Evolutionary conservation across 2,888 invertebrate species (phyloP), one percentile per base, ranked within the genome.

Genomic region (Miltochrista miniata): DNA sequence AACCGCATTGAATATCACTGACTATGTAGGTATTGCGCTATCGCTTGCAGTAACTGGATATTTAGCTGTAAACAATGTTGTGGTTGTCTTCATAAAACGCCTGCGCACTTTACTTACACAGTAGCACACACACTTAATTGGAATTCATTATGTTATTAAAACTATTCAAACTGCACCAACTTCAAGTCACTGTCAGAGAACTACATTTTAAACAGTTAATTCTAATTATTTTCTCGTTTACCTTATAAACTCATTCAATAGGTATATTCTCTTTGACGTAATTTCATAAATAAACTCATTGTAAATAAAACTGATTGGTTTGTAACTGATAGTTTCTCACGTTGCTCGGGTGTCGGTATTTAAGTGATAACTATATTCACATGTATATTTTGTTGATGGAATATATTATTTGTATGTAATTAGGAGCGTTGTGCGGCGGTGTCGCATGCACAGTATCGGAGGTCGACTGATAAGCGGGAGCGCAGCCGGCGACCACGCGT

Each of bases 381-480:
- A 59, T 24, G 5, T n/a, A 61, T 56, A 56, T 55, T 50, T 54
- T 44, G 36, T 37, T 24, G 18, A 31, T 13, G 34, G 47, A 48
- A 44, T 48, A 59, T 57, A 51, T 58, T 40, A 29, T 62, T 7
- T 66, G 60, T 58, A 56, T 63, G 51, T 66, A 61, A 69, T 63
- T 61, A 59, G 13, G 31, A 51, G 48, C 14, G 44, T 59, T 56
- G 38, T 54, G 33, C 50, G 51, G 57, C 54, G 60, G 35, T 50
- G 55, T 64, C 39, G 51, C 59, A 62, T 70, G 68, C 68, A 55
- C 70, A 61, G 55, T 64, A 63, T 61, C 70, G 79, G 79, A 82
- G 85, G 81, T 79, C 82, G 85, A 71, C 68, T 81, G 88, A 88
- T 88, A 89, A 88, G 77, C 74, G 72, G 56, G 60, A 59, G 68